Evolutionary conservation across 2,888 invertebrate species (phyloP), one percentile per base, ranked within the genome.

Genomic region (Thysanoteuthis rhombus): DNA sequence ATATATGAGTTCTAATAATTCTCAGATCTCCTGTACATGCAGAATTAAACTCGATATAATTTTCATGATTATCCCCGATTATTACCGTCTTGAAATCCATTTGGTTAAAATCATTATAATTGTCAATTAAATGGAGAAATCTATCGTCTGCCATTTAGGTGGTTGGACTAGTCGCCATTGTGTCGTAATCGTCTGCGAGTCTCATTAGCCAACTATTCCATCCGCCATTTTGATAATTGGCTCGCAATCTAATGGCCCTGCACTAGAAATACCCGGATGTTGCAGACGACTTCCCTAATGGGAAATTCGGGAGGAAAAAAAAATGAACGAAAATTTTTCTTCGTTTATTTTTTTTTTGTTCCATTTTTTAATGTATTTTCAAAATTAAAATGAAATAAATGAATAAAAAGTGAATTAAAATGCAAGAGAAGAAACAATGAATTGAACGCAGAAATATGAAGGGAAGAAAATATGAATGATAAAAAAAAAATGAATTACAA

Each of bases 1-100:
- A 75, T 75, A 75, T 75, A 75, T 75, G 75, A 36, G 36, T 75
- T 75, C n/a, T 16, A n/a, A 75, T 75, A 75, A 75, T 75, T 75
- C 75, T 36, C 75, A 19, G n/a, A 75, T 75, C 75, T 75, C n/a
- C 75, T 75, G 75, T 36, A n/a, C 75, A 75, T n/a, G 75, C 75
- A 75, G 75, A 75, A 75, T 75, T 75, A 75, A 75, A 75, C 75
- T 36, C n/a, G 19, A 75, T 75, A 75, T 75, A 75, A 75, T 75
- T 75, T 75, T 75, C 75, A 75, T 75, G 75, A 75, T 75, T 75
- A 75, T 75, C 75, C 75, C n/a, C 75, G 75, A 75, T 75, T 75
- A 75, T 75, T 75, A 75, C 75, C 75, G 75, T 75, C n/a, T 75
- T 75, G 75, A 75, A 75, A 75, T 75, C n/a, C 36, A 75, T 75